Base-by-base conservation (phyloP, 2,113 vertebrate species). In the Plectropomus leopardus region DNA sequence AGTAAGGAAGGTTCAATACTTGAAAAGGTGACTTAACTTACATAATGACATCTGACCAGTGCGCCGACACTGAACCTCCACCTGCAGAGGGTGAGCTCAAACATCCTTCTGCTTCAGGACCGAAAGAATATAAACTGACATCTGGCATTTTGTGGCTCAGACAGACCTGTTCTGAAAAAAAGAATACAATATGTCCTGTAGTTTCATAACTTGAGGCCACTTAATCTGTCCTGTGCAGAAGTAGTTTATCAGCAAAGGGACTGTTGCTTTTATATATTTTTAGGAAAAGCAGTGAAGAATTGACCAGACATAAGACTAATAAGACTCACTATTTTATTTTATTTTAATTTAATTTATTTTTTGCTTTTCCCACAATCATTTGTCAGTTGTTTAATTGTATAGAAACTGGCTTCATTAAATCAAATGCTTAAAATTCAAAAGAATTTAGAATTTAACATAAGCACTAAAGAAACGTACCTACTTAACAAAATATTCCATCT, bases 101-200 rank as follows among this genome's bases (percentile, higher is more conserved):
- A 82, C 42, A 40, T 65, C 10, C 4, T 51, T 28, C 61, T 45
- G 63, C 40, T 50, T 53, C 21, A n/a, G 3, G 58, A 48, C 45
- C 32, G 8, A 34, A 53, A 72, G 3, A 16, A 88, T 63, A 48
- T 23, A 81, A 72, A 69, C 64, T 72, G 86, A 86, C 88, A 48
- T 53, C 59, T 87, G 88, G 72, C 84, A 59, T 92, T 87, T 92
- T 47, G 24, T 3, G 28, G 42, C 24, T 63, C 75, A 53, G 72
- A 81, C 44, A 51, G 28, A 42, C 11, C 19, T 34, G 0, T 53
- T 64, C 26, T n/a, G 3, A 32, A 3, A 40, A 5, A 54, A 40
- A 23, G 6, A 0, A 7, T 68, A 40, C 36, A 40, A 4, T 19
- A 32, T 70, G 47, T 76, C 21, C 1, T 51, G 45, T 50, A 17